Base-by-base conservation (phyloP, 2,113 vertebrate species). In the Beaufortia kweichowensis region DNA sequence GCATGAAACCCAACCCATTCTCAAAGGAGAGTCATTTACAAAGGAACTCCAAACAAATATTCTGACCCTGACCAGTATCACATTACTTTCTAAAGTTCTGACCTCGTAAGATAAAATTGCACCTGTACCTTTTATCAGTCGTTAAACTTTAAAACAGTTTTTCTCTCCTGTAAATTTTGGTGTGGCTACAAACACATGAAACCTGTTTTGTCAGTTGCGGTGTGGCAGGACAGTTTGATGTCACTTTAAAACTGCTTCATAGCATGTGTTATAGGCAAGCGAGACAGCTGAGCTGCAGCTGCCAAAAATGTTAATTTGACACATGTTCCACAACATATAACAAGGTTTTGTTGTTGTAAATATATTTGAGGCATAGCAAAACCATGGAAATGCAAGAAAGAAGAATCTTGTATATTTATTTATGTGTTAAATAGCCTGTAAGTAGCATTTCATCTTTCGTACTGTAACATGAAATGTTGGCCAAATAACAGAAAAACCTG, bases 1-100 rank as follows among this genome's bases (percentile, higher is more conserved):
- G 53, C 23, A 2, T 71, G 53, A 71, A 71, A 71, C 69, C 53
- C 53, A 71, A 71, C 69, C 55, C 15, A 59, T 28, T 71, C 69
- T 71, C 69, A 71, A 59, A 71, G 53, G 53, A 56, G 29, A 57
- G 69, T 71, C 55, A 28, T 4, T 71, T 23, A 59, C 69, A 71
- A 71, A 71, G 69, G 23, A 53, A 23, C 53, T 71, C 33, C 50
- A 71, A 41, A 57, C 69, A 71, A 41, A 71, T 59, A 71, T 29
- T 59, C 69, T 15, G 39, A 33, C n/a, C 33, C 21, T 28, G 53
- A 39, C 33, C 53, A 59, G 2, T 71, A 59, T 71, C 68, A 59
- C 50, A 57, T 59, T 71, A 57, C 68, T 28, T 70, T 70, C 21
- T 53, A 29, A 33, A 69, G 29, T 14, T 21, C 33, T 69, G 29